Evolutionary conservation across 2,888 invertebrate species (phyloP), one percentile per base, ranked within the genome.

Genomic region (Embidobia sp.): DNA sequence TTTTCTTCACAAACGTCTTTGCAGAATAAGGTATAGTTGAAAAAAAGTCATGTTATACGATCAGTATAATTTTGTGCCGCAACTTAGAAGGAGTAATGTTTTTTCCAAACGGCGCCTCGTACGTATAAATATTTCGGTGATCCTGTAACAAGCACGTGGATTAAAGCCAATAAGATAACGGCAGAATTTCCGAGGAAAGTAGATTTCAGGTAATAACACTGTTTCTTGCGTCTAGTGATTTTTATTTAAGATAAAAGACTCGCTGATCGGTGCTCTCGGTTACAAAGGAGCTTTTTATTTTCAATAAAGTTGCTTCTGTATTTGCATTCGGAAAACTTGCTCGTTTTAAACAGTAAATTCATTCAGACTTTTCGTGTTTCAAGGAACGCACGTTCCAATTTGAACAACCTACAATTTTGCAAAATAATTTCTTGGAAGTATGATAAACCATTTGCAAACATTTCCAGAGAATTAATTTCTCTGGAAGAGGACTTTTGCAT

Each of bases 101-200:
- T 57, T 37, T 53, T 31, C 15, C 44, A 40, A 57, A 42, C 11
- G 16, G n/a, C n/a, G n/a, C n/a, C n/a, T n/a, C n/a, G n/a, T n/a
- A n/a, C n/a, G n/a, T n/a, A 59, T 66, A 66, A 66, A 66, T 53
- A 63, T 63, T 63, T 63, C 42, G 42, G 26, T 27, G 61, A 66
- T 53, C 19, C 31, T n/a, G 33, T 66, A 53, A 51, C 53, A 53
- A 53, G 42, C 42, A 29, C 53, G 44, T 66, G 64, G 64, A 66
- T 66, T 66, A 66, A 53, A 53, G 64, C 64, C 64, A 66, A 66
- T 66, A 66, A 66, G 64, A 53, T 66, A 66, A 44, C 53, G 7
- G 22, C 11, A 33, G 31, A 64, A 42, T 42, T 42, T 15, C 31
- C 33, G n/a, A 51, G 63, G 22, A 51, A 64, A 64, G 64, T 64